Evolutionary conservation across 2,113 vertebrate species (phyloP).

Genomic region (Rhodinocichla rosea): DNA sequence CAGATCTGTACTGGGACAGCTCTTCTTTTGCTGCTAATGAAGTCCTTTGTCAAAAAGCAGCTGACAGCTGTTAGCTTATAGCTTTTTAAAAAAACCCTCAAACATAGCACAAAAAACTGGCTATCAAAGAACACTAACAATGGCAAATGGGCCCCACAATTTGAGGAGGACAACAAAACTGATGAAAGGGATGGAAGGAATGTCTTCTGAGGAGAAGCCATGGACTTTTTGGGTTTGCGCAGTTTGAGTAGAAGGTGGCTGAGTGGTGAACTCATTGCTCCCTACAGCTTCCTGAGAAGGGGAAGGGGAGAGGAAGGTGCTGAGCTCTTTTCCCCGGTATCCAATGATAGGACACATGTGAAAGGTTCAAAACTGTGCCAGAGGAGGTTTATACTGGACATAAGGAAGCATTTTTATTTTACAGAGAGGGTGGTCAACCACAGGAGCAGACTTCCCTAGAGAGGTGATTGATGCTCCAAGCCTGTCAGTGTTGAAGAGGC

Average conservation of each 20-base stretch:
- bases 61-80: not conserved
- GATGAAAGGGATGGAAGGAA: not conserved
- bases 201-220: not conserved
- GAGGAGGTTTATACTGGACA: not conserved
- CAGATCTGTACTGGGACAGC: not conserved
- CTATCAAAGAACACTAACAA: not conserved
- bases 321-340: not conserved
- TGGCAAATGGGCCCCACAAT: not conserved
- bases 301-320: not conserved
- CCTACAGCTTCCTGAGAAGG: not conserved
- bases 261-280: not conserved
- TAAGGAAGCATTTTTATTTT: not conserved
- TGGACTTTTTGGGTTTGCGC: not conserved
- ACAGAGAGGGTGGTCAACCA: not conserved
- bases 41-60: not conserved
- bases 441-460: not conserved
- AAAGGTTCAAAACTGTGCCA: not conserved
- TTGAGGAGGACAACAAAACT: not conserved
- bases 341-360: accelerated
- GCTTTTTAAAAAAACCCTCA: not conserved
- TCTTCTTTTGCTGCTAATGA: not conserved
- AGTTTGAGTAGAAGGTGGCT: not conserved
- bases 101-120: not conserved
- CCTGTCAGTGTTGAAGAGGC: not conserved
- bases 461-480: not conserved